Evolutionary conservation across 2,888 invertebrate species (phyloP).

Genomic region (Vanessa cardui): DNA sequence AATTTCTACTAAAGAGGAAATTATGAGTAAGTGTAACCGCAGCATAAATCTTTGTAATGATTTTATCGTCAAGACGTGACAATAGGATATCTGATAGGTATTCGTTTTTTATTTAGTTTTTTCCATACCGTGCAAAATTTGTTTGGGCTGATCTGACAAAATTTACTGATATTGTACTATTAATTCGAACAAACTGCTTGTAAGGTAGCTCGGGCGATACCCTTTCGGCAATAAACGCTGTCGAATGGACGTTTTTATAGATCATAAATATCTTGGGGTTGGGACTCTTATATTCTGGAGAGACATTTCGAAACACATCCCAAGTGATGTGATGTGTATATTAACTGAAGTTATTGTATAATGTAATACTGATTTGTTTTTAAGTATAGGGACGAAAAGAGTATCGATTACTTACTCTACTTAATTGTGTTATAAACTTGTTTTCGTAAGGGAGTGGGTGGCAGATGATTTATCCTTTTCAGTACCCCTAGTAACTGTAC

Average conservation of each 20-base stretch:
- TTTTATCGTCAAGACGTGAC: background rate
- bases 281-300: slow-evolving; percentile 40
- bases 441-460: too few relatives aligned
- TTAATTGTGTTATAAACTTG: too few relatives aligned
- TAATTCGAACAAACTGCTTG: slow-evolving; percentile 44
- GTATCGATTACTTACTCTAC: too few relatives aligned
- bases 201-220: slow-evolving; percentile 42
- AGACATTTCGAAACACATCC: slow-evolving; percentile 33
- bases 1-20: background rate
- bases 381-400: too few relatives aligned
- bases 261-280: slow-evolving; percentile 43
- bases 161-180: slow-evolving; percentile 42
- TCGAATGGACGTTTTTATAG: slow-evolving; percentile 46
- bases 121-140: slow-evolving; percentile 23
- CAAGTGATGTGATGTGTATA: slow-evolving; percentile 21
- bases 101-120: background rate
- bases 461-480: too few relatives aligned
- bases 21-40: too few relatives aligned
- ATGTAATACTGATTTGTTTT: background rate
- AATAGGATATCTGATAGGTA: background rate
- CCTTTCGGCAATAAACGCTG: slow-evolving; percentile 43
- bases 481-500: too few relatives aligned
- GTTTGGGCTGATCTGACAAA: slow-evolving; percentile 29
- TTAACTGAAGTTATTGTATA: slow-evolving; percentile 8
- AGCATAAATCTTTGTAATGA: too few relatives aligned